Evolutionary conservation across 64 coral and sea anemone species (phyloP), one percentile per base, ranked within the genome.

Genomic region (Montipora efflorescens): DNA sequence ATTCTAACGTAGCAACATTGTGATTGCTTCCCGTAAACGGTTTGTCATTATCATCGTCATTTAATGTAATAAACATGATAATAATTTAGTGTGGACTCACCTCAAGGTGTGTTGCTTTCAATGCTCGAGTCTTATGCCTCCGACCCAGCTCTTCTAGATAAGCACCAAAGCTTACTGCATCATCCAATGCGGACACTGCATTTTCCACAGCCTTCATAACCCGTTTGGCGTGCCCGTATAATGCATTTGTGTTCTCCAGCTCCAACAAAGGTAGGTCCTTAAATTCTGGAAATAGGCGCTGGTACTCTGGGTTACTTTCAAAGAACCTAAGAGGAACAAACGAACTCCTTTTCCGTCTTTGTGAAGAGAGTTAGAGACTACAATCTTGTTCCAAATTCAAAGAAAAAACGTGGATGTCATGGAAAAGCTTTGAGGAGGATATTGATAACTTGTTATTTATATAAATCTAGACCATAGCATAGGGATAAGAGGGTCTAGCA

Each of bases 181-280:
- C 95, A 12, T 97, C 95, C 57, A 97, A 81, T 7, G 95, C 82
- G 12, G 49, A 79, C 22, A 97, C 92, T 2, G 95, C 95, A 47
- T 97, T 97, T 79, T 97, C 95, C 2, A 97, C 75, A 14, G 95
- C 95, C 83, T 97, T 97, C 76, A 97, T 90, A 47, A 97, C 95
- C 7, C 95, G 82, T 51, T 97, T 97, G 9, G 92, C 89, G 71
- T 97, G 95, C 4, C 95, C 95, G 46, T 97, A 93, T 71, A 97
- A 68, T 2, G 95, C 89, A 16, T 91, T 97, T 15, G 95, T 93
- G 14, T 94, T 80, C 68, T 94, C 88, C 72, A 97, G 92, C 52
- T 97, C 92, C 36, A 47, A 76, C 52, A 90, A 90, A 10, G 77
- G 78, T 43, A 97, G 75, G 9, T 94, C 89, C 47, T 94, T 94